Conservation (phyloP, 64 coral and sea anemone species). For the Platygyra sinensis region DNA sequence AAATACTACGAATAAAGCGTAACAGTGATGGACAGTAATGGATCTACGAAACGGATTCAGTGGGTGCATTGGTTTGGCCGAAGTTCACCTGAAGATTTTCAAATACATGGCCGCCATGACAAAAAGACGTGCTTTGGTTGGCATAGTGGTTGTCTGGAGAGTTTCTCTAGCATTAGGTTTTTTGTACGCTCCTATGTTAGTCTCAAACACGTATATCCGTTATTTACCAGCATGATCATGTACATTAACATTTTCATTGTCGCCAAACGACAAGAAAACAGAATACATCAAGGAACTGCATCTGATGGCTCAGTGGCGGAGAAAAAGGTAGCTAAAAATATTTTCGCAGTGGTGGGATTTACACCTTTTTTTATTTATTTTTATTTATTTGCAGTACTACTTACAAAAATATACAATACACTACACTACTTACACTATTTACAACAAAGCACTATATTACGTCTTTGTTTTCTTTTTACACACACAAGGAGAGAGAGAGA, state of each 20-base stretch:
- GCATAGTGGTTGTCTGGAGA: neutral
- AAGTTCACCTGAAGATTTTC: neutral
- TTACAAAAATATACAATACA: too few relatives aligned
- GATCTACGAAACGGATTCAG: too few relatives aligned
- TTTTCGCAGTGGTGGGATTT: conserved; percentile 27
- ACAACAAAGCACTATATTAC: too few relatives aligned
- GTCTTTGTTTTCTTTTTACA: too few relatives aligned
- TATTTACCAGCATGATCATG: neutral
- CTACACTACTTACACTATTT: too few relatives aligned
- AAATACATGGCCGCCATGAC: neutral
- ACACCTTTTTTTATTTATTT: too few relatives aligned
- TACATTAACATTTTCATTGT: conserved; percentile 1
- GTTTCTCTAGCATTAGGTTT: neutral
- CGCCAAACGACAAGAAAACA: conserved; percentile 31
- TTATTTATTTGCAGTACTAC: too few relatives aligned
- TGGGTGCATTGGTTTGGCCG: too few relatives aligned
- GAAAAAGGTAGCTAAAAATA: conserved; percentile 14
- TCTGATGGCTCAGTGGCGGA: neutral
- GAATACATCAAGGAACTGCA: neutral
- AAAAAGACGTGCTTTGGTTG: neutral
- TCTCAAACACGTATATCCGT: neutral
- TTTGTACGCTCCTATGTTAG: neutral
- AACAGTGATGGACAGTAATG: too few relatives aligned
- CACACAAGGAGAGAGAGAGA: too few relatives aligned
- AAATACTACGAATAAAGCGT: neutral